Percentiles rank a stretch among this genome's conserved stretches.
Evolutionary conservation across 2,888 invertebrate genomes (phyloP).

Genomic region (Sinodicranocentrus sp.): DNA sequence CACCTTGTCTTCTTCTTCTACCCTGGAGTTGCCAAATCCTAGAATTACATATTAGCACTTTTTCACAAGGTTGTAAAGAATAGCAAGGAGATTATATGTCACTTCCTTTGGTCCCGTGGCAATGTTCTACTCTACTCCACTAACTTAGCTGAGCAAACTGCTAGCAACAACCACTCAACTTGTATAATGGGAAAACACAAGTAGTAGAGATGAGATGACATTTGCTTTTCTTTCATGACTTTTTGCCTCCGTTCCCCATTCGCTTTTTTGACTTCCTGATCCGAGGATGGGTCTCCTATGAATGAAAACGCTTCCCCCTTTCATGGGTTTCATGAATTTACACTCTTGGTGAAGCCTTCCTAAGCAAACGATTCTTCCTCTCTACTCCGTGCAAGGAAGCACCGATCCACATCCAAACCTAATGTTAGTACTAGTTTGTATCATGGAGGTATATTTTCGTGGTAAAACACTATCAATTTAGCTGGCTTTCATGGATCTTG

Average conservation of each 20-base stretch:
- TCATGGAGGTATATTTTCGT: too few species aligned
- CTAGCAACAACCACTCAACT: too few species aligned
- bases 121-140: too few species aligned
- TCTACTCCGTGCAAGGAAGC: too few species aligned
- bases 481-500: too few species aligned
- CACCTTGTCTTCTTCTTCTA: background rate
- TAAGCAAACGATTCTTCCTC: background rate
- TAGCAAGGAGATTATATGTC: background rate
- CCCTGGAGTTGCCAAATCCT: background rate
- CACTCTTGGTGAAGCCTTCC: constrained; percentile 3
- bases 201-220: too few species aligned
- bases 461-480: too few species aligned
- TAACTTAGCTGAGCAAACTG: too few species aligned
- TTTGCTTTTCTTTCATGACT: constrained; percentile 45
- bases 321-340: background rate
- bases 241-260: constrained; percentile 18
- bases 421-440: too few species aligned
- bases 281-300: background rate
- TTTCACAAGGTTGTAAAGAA: background rate
- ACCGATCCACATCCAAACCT: too few species aligned
- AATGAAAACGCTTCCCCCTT: constrained; percentile 20
- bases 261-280: constrained; percentile 22
- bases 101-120: too few species aligned
- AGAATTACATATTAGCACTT: background rate
- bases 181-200: too few species aligned